A percentile compares a stretch with the other conserved stretches of the same genome.
These are phyloP conservation scores for Tokudaia muenninki DNA, from an alignment of 2,797 vertebrate species.

Conservation along the genomic window DNA sequence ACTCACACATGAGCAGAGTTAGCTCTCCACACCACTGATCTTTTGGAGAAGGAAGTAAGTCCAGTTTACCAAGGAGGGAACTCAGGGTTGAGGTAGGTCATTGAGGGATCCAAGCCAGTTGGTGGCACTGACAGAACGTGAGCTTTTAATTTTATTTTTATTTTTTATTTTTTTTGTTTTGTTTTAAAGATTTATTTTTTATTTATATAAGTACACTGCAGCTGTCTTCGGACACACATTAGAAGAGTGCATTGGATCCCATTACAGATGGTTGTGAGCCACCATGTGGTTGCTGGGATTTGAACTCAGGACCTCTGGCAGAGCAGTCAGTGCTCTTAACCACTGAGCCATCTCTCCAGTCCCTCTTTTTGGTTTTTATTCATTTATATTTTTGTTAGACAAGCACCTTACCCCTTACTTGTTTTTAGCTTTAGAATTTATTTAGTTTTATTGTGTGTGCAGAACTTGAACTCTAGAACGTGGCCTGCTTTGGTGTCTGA, in stretches of 20 bases:
- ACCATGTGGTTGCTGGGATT: too few species aligned
- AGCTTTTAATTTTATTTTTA: not conserved
- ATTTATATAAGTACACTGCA: too few species aligned
- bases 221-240: too few species aligned
- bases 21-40: not conserved
- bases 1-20: not conserved
- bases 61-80: not conserved
- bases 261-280: too few species aligned
- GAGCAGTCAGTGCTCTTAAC: too few species aligned
- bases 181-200: too few species aligned
- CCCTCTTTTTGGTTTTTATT: not conserved
- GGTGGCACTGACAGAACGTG: constrained; percentile 13
- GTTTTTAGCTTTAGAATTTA: not conserved
- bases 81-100: not conserved
- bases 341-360: too few species aligned
- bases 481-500: not conserved
- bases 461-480: not conserved
- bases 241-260: too few species aligned
- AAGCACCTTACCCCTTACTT: not conserved
- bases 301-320: too few species aligned
- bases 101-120: not conserved
- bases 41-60: constrained; percentile 3
- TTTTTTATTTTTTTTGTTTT: not conserved
- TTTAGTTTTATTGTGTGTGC: not conserved
- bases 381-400: not conserved